These are phyloP conservation scores for Redunca redunca DNA, from an alignment of 2,113 vertebrate genomes.

Conservation along the genomic window DNA sequence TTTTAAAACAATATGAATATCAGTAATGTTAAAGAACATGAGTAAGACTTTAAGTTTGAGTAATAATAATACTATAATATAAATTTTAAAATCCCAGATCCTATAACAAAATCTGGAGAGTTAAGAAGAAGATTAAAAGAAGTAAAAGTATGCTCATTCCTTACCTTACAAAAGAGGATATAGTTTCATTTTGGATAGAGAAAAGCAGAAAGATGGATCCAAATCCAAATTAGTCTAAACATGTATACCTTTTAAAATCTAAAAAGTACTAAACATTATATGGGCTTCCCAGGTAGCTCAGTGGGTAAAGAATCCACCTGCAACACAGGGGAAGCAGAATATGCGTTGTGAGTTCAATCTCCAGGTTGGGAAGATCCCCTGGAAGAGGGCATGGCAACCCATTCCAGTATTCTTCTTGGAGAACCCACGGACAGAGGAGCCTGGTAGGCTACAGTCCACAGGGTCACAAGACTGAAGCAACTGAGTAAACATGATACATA, in stretches of 20 bases:
- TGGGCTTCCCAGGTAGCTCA: background rate
- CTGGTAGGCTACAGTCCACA: background rate
- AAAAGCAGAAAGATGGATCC: background rate
- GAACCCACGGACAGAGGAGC: background rate
- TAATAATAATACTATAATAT: background rate
- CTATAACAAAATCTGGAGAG: background rate
- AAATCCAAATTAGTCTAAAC: background rate
- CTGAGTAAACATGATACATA: background rate
- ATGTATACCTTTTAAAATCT: background rate
- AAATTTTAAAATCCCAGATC: background rate
- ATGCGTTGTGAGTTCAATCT: background rate
- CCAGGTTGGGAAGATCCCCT: background rate
- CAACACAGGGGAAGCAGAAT: fast-evolving
- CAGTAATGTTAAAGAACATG: background rate
- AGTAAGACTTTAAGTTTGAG: background rate
- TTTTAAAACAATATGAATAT: background rate
- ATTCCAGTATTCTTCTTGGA: background rate
- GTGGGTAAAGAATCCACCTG: background rate
- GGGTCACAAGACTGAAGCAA: background rate
- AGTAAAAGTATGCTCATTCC: background rate
- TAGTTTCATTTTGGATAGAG: background rate
- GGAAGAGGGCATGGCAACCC: background rate
- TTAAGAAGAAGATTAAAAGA: background rate
- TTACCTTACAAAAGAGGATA: background rate
- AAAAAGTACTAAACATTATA: background rate